These are phyloP conservation scores for Gisinianus flammeolus DNA, from an alignment of 2,888 invertebrate species.

Conservation along the genomic window DNA sequence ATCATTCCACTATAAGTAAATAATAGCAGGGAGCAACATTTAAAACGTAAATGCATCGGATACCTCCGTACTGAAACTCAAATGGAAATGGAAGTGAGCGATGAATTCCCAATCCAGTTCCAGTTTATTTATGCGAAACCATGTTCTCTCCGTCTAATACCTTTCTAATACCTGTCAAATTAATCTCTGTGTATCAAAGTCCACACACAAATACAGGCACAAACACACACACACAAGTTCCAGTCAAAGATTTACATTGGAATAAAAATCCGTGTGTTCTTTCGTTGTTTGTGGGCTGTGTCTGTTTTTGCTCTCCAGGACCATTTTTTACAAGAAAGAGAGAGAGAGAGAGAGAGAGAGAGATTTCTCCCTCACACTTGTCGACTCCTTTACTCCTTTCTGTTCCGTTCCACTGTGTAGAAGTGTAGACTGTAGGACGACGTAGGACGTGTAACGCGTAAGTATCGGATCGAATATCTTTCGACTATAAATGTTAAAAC, in stretches of 20 bases:
- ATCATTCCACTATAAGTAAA: too few species aligned
- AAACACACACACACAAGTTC: slow-evolving; percentile 37
- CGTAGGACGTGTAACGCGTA: too few species aligned
- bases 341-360: too few species aligned
- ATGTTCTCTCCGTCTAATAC: slow-evolving; percentile 53
- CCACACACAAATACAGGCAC: too few species aligned
- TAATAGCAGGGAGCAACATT: too few species aligned
- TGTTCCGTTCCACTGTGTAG: not conserved
- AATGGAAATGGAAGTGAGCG: too few species aligned
- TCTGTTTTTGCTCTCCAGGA: not conserved
- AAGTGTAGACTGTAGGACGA: too few species aligned
- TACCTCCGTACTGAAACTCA: too few species aligned
- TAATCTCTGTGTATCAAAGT: too few species aligned
- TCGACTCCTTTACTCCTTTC: not conserved
- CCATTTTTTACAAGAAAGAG: not conserved
- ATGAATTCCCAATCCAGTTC: too few species aligned
- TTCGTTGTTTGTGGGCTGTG: slow-evolving; percentile 7
- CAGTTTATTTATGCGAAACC: slow-evolving; percentile 52
- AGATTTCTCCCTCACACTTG: not conserved
- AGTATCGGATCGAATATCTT: slow-evolving; percentile 9
- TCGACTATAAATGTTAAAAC: slow-evolving; percentile 1
- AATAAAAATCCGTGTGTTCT: not conserved
- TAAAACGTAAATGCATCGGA: too few species aligned
- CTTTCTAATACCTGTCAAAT: slow-evolving; percentile 57
- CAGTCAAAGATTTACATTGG: slow-evolving; percentile 19